Conservation (phyloP, 2,797 vertebrate genomes). For the Chaetophractus vellerosus region DNA sequence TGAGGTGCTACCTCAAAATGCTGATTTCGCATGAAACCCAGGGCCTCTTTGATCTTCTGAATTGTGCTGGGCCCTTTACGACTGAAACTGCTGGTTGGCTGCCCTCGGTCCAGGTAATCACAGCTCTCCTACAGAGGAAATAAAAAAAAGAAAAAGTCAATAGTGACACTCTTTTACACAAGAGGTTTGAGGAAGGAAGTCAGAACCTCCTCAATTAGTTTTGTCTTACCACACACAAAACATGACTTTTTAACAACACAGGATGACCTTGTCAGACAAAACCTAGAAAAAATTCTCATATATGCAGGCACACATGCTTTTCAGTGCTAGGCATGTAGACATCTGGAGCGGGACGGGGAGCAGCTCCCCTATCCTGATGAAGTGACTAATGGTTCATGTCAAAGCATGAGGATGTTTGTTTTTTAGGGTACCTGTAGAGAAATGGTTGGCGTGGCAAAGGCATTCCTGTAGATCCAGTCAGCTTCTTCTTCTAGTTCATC, state of each 20-base stretch:
- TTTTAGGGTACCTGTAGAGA: constrained; percentile 95
- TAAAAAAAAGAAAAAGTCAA: constrained; percentile 25
- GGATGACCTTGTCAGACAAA: background rate
- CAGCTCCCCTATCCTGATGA: background rate
- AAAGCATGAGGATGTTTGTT: background rate
- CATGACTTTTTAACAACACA: background rate
- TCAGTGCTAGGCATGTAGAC: background rate
- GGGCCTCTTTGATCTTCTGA: constrained; percentile 98
- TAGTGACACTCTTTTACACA: background rate
- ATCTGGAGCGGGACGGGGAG: background rate
- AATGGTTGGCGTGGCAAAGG: constrained; percentile 98
- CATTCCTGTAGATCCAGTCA: constrained; percentile 99
- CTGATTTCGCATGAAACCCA: constrained; percentile 99
- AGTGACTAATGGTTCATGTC: background rate
- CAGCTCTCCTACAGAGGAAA: constrained; percentile 93
- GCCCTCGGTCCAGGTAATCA: constrained; percentile 97
- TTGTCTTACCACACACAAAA: background rate
- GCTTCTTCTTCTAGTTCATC: constrained; percentile 99
- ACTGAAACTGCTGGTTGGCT: constrained; percentile 95
- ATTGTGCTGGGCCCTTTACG: constrained; percentile 98
- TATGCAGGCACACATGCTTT: background rate
- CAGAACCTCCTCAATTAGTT: background rate
- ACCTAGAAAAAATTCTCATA: background rate
- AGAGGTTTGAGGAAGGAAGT: background rate
- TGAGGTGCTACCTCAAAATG: constrained; percentile 95